Evolutionary conservation across 2,113 vertebrate species (phyloP).

Genomic region (Brachirus orientalis): DNA sequence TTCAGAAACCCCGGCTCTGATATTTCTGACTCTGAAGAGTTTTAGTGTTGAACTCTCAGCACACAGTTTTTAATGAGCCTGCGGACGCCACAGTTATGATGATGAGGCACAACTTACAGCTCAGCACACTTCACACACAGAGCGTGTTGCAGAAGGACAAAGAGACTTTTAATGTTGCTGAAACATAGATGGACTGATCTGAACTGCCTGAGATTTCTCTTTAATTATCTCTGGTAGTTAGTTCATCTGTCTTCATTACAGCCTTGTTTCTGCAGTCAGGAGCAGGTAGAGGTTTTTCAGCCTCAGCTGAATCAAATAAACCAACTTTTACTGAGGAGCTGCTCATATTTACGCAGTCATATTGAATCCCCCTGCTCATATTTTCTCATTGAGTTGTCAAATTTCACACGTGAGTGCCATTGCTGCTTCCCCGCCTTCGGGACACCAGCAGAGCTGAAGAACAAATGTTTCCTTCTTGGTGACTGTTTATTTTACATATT

Average conservation of each 20-base stretch:
- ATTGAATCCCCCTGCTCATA: neutral
- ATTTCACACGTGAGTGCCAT: slow-evolving; percentile 20
- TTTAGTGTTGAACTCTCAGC: slow-evolving; percentile 2
- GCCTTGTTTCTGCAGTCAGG: neutral
- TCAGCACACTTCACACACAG: too few species aligned
- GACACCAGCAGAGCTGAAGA: slow-evolving; percentile 6
- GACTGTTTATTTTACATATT: neutral
- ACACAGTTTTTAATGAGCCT: slow-evolving; percentile 49
- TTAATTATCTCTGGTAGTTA: slow-evolving; percentile 4
- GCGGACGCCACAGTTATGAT: neutral
- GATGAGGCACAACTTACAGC: too few species aligned
- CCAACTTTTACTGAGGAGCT: neutral
- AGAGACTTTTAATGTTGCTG: too few species aligned
- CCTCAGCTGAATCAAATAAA: neutral
- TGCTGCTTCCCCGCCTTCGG: neutral
- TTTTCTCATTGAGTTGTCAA: slow-evolving; percentile 14
- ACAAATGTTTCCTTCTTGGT: neutral
- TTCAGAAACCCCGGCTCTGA: neutral
- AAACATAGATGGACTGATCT: neutral
- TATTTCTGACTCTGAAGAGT: neutral
- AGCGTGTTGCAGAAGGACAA: neutral
- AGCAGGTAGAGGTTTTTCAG: neutral
- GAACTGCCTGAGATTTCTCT: slow-evolving; percentile 6
- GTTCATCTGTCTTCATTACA: slow-evolving; percentile 28
- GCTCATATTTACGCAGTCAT: neutral